Evolutionary conservation across 2,113 vertebrate genomes (phyloP).

Genomic region (Protobothrops mucrosquamatus): DNA sequence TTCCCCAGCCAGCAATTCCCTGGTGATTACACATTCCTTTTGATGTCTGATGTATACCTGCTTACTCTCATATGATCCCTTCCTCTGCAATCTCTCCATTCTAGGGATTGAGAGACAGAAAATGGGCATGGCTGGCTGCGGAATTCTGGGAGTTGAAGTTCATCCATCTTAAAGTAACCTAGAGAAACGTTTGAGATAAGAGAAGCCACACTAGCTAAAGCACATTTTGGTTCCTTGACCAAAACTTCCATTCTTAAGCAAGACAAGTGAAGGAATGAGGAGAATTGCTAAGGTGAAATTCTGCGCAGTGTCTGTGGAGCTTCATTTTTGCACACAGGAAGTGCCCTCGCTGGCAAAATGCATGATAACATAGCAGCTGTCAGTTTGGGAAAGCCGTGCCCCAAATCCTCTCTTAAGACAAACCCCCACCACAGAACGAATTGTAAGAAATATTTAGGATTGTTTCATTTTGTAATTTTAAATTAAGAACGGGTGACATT

Average conservation of each 20-base stretch:
- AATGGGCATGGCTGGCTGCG: neutral
- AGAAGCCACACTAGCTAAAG: neutral
- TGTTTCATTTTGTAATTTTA: neutral
- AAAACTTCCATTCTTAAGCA: too few species aligned
- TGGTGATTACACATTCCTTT: neutral
- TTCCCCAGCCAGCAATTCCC: neutral
- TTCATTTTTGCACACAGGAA: neutral
- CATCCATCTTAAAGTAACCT: neutral
- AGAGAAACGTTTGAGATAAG: neutral
- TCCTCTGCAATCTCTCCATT: neutral
- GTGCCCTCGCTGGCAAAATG: neutral
- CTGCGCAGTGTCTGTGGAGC: too few species aligned
- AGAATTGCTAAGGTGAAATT: neutral
- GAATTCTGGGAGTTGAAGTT: neutral
- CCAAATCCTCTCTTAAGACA: neutral
- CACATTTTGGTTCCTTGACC: neutral
- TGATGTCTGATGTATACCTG: neutral
- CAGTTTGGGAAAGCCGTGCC: neutral
- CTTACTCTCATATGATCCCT: neutral
- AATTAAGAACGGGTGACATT: neutral
- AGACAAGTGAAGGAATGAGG: neutral
- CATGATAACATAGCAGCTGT: neutral
- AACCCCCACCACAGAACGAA: too few species aligned
- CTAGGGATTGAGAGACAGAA: neutral
- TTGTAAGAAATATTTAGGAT: neutral